Base-by-base conservation (phyloP, 2,797 vertebrate genomes). In the Smutsia temminckii region DNA sequence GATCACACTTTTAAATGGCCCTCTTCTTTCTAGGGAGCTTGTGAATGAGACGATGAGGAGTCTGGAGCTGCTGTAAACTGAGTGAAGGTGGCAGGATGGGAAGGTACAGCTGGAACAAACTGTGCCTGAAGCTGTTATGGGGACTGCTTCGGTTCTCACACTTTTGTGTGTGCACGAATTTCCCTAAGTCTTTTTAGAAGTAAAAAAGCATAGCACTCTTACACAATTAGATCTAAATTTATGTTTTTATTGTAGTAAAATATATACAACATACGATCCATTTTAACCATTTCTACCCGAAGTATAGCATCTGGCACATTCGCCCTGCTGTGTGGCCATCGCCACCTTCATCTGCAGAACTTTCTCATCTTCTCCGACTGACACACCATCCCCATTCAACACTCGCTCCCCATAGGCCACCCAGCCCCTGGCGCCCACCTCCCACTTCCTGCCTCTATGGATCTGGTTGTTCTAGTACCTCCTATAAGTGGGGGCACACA, bases 281-380 rank as follows among this genome's bases (percentile, higher is more conserved):
- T 34, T n/a, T 72, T 11, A 66, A 51, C 59, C 29, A 13, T 21
- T 18, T 46, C 46, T 46, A 46, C 46, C 46, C 11, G 46, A 46
- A 46, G 46, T 46, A 12, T 46, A 46, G 46, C 46, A 46, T 46
- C 46, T 10, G 46, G 46, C 10, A 46, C 46, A 46, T 46, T 46
- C 37, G 21, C 16, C 0, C 5, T 17, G 37, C 2, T 25, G 6
- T 23, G 46, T 4, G 13, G 2, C 1, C 21, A 13, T 20, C 17
- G 6, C 23, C 61, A 7, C 66, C 25, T n/a, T 29, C 5, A 53
- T 49, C 46, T 77, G 57, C 51, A 49, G 32, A 68, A 42, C 66
- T 37, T 42, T 63, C 2, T 42, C 55, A 27, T 27, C 49, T 23
- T 25, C 37, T 23, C 23, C 42, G 63, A 77, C n/a, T 14, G 68